Percentiles rank a stretch among this genome's conserved stretches.
These are phyloP conservation scores for Ceratitis capitata DNA, from an alignment of 1,140 invertebrate genomes.

Conservation along the genomic window DNA sequence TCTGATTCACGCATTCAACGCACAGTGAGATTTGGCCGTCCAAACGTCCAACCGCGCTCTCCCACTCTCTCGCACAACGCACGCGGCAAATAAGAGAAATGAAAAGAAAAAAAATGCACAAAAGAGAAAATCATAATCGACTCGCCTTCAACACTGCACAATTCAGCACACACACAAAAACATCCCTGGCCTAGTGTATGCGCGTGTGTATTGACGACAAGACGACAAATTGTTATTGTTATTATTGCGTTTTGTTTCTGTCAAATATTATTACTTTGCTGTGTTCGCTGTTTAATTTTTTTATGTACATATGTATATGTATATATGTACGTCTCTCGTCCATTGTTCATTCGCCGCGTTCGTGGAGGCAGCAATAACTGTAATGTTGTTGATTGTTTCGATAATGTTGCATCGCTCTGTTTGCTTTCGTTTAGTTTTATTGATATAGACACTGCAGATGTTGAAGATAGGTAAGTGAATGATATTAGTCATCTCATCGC, in stretches of 20 bases:
- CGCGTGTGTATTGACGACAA: background rate
- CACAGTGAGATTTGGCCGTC: no score
- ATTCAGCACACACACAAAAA: background rate
- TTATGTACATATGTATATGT: no score
- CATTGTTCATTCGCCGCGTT: background rate
- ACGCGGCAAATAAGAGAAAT: background rate
- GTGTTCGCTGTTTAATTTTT: conserved; percentile 10
- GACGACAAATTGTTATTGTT: conserved; percentile 31
- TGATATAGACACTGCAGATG: background rate
- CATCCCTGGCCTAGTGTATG: conserved; percentile 10
- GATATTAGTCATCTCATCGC: conserved; percentile 17
- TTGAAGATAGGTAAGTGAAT: background rate
- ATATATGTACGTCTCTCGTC: no score
- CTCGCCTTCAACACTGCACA: background rate
- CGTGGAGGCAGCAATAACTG: background rate
- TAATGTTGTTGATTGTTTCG: background rate
- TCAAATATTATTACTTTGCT: background rate
- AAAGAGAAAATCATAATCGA: conserved; percentile 7
- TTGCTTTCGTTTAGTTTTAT: background rate
- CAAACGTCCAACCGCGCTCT: no score
- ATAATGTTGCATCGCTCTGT: background rate
- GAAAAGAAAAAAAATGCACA: background rate
- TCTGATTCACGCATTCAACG: background rate
- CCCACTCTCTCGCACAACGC: background rate
- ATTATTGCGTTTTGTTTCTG: background rate